Base-by-base conservation (phyloP, 2,888 invertebrate species). In the Thecophora atra region DNA sequence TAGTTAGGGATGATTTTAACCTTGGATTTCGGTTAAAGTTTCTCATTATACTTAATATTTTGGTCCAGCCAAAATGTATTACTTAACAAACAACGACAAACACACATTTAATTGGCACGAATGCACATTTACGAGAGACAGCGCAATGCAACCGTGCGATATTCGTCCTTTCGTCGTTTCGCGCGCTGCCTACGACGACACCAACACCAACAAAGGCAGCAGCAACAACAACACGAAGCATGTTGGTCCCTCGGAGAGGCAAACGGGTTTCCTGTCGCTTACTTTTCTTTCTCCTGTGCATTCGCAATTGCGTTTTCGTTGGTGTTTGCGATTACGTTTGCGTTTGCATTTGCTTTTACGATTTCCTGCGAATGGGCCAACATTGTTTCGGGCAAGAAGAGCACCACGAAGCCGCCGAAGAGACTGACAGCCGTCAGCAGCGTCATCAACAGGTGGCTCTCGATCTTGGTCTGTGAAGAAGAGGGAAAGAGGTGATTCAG, bases 381-480 rank as follows among this genome's bases (percentile, higher is more conserved):
- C 78, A 90, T 89, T 3, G 93, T 94, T 86, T 95, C 95, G 0
- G 94, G 94, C 66, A 95, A 87, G 72, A 93, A 88, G 30, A 94
- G 88, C 0, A 93, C 91, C 58, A 92, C 89, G 47, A 91, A 85
- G 3, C 94, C 94, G 3, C 94, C 94, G 19, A 92, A 83, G 15
- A 92, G 88, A 37, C 93, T 91, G 78, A 91, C 88, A 8, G 89
- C 89, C 2, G 93, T 93, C 64, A 94, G 88, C 3, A 93, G 88
- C 52, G 90, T 87, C 91, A 94, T 91, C 13, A 94, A 91, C 67
- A 94, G 86, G 77, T 91, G 90, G n/a, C 87, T 87, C 82, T 91
- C 91, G 74, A 92, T 86, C 76, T 87, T 86, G 21, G 90, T 89
- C 94, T 94, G 86, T 5, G 88, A 70, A 67, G 85, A 65, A 69